Conservation (phyloP, 2,888 invertebrate genomes). For the Conus canariensis region DNA sequence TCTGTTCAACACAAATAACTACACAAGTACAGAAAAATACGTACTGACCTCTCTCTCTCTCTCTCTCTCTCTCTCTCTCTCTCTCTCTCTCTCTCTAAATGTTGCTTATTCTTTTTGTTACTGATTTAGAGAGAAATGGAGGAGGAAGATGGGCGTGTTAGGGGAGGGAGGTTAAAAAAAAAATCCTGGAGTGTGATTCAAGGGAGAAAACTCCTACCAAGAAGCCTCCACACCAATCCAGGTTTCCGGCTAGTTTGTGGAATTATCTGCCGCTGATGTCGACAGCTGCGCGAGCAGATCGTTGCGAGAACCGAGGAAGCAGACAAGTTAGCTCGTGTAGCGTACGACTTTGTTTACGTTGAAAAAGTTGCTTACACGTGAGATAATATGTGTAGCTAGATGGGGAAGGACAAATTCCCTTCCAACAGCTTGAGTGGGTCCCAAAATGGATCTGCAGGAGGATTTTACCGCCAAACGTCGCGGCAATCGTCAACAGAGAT, state of each 20-base stretch:
- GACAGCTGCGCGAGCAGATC: conserved; percentile 31
- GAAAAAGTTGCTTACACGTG: neutral
- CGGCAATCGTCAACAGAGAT: conserved; percentile 55
- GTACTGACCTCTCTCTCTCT: neutral
- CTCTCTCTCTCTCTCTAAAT: conserved; percentile 7
- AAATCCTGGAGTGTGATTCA: neutral
- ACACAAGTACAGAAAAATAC: no score
- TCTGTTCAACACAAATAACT: no score
- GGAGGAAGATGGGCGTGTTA: neutral
- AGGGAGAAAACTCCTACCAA: conserved; percentile 7
- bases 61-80: conserved; percentile 18
- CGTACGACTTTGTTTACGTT: conserved; percentile 30
- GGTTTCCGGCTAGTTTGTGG: neutral
- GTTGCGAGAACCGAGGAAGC: conserved; percentile 2
- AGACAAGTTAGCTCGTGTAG: neutral
- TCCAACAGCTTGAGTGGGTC: conserved; percentile 27
- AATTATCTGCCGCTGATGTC: conserved; percentile 28
- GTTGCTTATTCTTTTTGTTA: no score
- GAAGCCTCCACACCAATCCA: neutral
- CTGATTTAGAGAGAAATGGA: neutral
- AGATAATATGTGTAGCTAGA: conserved; percentile 36
- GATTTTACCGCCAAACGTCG: conserved; percentile 44
- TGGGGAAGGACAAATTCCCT: conserved; percentile 39
- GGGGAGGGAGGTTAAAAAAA: no score
- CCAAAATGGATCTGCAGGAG: conserved; percentile 42